Conservation (phyloP, 2,888 invertebrate species). For the Nephrotoma appendiculata region DNA sequence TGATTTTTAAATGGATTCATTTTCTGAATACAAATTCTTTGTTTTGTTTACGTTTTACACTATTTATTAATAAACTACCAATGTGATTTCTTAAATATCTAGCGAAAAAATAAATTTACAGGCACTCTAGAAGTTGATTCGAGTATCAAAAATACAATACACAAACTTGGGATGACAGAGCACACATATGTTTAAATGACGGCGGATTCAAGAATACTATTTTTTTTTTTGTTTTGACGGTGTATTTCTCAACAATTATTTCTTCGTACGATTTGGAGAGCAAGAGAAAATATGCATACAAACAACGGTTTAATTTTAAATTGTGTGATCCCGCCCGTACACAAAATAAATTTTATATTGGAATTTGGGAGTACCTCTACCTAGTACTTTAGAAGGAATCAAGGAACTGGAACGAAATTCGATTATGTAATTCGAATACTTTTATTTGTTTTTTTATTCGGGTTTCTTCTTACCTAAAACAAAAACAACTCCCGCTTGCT, state of each 20-base stretch:
- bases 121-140: neutral
- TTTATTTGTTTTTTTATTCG: too few relatives aligned
- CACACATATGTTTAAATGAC: neutral
- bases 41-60: neutral
- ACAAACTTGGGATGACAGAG: neutral
- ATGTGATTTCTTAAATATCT: neutral
- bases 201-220: neutral
- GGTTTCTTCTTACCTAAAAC: neutral
- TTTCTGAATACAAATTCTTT: neutral
- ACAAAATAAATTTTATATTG: too few relatives aligned
- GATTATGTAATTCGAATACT: too few relatives aligned
- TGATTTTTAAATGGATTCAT: neutral
- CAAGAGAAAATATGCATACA: too few relatives aligned
- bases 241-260: neutral
- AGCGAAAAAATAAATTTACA: too few relatives aligned
- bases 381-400: too few relatives aligned
- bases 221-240: neutral
- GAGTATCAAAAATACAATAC: neutral
- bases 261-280: neutral
- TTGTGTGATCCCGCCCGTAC: too few relatives aligned
- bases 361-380: too few relatives aligned
- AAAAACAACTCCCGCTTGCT: neutral
- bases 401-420: too few relatives aligned
- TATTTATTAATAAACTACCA: neutral
- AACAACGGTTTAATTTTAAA: too few relatives aligned